Conservation (phyloP, 2,113 vertebrate species). For the Gymnocephalus cernua region DNA sequence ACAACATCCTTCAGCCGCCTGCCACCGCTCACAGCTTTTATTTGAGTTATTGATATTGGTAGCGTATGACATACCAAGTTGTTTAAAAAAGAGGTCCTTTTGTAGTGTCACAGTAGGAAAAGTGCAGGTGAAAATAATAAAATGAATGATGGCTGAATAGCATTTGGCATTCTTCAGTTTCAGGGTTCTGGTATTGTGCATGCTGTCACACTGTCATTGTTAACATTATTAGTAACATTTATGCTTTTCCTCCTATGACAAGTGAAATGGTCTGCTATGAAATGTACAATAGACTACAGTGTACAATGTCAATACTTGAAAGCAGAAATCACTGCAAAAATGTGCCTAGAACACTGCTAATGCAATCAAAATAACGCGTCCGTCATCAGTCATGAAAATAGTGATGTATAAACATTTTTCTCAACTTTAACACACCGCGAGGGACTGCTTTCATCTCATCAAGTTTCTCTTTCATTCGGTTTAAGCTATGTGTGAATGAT, state of each 20-base stretch:
- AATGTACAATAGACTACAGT: neutral
- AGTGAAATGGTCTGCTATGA: neutral
- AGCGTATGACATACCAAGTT: neutral
- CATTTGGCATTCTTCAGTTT: slow-evolving; percentile 6
- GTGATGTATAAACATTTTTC: neutral
- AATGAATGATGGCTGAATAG: neutral
- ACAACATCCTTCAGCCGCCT: slow-evolving; percentile 16
- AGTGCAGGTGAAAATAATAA: neutral
- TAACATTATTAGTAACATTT: neutral
- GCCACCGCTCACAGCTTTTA: slow-evolving; percentile 14
- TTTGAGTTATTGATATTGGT: slow-evolving; percentile 18
- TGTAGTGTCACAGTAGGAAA: neutral
- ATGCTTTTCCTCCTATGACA: neutral
- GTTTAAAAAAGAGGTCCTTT: neutral
- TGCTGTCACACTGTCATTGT: neutral
- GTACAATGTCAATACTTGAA: neutral
- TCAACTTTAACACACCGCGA: neutral
- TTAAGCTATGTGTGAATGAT: neutral
- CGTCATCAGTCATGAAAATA: neutral
- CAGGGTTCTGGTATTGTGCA: neutral
- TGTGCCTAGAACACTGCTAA: neutral
- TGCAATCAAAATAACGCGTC: neutral
- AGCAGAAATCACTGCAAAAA: neutral
- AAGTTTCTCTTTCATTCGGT: neutral
- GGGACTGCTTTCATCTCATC: neutral